These are phyloP conservation scores for Gobio gobio DNA, from an alignment of 2,113 vertebrate species.

Conservation along the genomic window DNA sequence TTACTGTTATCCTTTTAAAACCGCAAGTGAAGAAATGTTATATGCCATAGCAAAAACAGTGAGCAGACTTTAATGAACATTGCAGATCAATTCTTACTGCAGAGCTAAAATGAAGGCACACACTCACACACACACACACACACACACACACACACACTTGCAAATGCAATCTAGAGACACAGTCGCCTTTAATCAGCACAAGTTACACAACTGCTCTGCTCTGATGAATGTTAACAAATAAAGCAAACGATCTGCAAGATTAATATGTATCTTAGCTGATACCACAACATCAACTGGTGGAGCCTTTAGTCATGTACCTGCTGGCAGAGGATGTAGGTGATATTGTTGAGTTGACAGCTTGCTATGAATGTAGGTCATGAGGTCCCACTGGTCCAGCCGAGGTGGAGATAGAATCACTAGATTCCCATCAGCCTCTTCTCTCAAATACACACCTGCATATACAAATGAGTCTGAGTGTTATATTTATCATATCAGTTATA, in stretches of 20 bases:
- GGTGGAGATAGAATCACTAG: conserved; percentile 88
- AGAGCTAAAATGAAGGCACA: neutral
- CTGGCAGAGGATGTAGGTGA: conserved; percentile 94
- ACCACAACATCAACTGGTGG: conserved; percentile 11
- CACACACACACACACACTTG: conserved; percentile 5
- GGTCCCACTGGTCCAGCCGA: conserved; percentile 75
- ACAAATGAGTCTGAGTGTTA: conserved; percentile 32
- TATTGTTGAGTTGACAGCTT: conserved; percentile 90
- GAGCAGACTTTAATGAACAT: neutral
- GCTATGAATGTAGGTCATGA: conserved; percentile 67
- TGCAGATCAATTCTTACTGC: neutral
- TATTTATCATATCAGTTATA: neutral
- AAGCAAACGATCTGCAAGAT: neutral
- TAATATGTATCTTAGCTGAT: conserved; percentile 20
- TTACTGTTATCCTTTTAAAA: neutral
- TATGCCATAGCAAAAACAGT: neutral
- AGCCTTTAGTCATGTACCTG: conserved; percentile 78
- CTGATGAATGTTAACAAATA: conserved; percentile 10
- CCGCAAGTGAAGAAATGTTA: neutral
- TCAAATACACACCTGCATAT: conserved; percentile 86
- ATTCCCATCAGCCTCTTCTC: conserved; percentile 91
- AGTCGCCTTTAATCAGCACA: neutral
- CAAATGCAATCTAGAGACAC: conserved; percentile 33
- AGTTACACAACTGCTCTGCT: neutral
- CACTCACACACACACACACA: no score